phyloP scores from a whole-genome alignment of 2,888 invertebrate species.

The Caenorhabditis afra region DNA sequence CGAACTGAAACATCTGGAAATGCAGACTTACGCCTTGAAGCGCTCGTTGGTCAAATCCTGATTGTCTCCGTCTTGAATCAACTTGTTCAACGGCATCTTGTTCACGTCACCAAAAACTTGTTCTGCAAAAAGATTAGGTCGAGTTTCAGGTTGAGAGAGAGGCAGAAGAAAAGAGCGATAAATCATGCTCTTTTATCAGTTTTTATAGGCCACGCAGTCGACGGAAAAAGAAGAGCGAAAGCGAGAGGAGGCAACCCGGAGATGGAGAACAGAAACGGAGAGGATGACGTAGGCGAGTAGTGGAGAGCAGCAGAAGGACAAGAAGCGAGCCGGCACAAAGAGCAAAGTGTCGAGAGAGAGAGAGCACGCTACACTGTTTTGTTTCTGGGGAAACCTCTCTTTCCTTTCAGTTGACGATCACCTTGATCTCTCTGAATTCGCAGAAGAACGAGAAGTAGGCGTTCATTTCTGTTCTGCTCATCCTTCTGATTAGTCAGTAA shows the following conservation, averaged over 20 bases:
- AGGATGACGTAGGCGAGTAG: constrained; percentile 31
- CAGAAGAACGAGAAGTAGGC: too few species aligned
- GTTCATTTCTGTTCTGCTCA: too few species aligned
- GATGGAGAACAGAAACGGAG: constrained; percentile 27
- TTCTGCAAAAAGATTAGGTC: neutral
- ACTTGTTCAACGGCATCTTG: constrained; percentile 61
- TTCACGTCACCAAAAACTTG: neutral
- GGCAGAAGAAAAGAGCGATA: constrained; percentile 22
- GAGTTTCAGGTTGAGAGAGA: constrained; percentile 15
- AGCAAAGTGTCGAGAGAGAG: neutral
- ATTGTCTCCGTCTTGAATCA: constrained; percentile 68
- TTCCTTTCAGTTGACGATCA: too few species aligned
- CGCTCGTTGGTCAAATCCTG: constrained; percentile 72
- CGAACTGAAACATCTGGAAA: too few species aligned
- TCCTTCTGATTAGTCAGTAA: too few species aligned
- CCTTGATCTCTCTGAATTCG: too few species aligned
- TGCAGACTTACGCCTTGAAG: constrained; percentile 51
- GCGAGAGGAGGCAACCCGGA: constrained; percentile 37
- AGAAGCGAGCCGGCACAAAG: neutral
- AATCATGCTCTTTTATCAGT: constrained; percentile 56
- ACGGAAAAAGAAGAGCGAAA: constrained; percentile 29
- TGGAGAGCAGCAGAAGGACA: neutral
- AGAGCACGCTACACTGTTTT: too few species aligned
- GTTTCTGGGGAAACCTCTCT: too few species aligned
- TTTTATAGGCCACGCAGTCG: constrained; percentile 36